phyloP scores from a whole-genome alignment of 2,797 vertebrate species.

The Alfaro cultratus region DNA sequence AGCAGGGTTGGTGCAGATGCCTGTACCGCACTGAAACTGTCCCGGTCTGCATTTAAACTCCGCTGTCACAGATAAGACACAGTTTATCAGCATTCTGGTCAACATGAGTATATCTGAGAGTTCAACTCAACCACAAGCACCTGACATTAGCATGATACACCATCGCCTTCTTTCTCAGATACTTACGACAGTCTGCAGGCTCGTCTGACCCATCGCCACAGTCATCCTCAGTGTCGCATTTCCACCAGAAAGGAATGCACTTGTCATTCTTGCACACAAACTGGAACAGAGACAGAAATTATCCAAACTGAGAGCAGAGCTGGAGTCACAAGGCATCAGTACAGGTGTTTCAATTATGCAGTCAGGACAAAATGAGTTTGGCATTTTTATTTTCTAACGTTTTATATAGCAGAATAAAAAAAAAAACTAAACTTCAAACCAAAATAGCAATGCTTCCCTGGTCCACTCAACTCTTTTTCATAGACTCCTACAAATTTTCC shows the following conservation, averaged over 20 bases:
- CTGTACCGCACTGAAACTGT: constrained; percentile 93
- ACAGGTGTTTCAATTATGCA: background rate
- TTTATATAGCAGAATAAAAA: background rate
- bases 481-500: background rate
- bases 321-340: constrained; percentile 2
- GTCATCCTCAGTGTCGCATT: constrained; percentile 97
- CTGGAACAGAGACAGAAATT: constrained; percentile 63
- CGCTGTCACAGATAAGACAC: constrained; percentile 66
- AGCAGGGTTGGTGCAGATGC: constrained; percentile 93
- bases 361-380: background rate
- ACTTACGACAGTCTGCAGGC: constrained; percentile 94
- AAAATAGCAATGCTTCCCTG: background rate
- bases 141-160: background rate
- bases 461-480: background rate
- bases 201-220: constrained; percentile 96
- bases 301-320: constrained; percentile 15
- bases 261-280: constrained; percentile 99
- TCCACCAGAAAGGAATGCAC: constrained; percentile 99
- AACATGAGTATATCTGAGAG: constrained; percentile 64
- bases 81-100: constrained; percentile 80
- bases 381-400: constrained; percentile 19
- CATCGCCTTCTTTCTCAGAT: background rate
- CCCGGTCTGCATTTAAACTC: constrained; percentile 94
- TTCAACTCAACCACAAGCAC: background rate
- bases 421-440: background rate